A percentile compares a stretch with the other conserved stretches of the same genome.
Evolutionary conservation across 1,140 invertebrate genomes (phyloP).

Genomic region (Drosophila mojavensis): DNA sequence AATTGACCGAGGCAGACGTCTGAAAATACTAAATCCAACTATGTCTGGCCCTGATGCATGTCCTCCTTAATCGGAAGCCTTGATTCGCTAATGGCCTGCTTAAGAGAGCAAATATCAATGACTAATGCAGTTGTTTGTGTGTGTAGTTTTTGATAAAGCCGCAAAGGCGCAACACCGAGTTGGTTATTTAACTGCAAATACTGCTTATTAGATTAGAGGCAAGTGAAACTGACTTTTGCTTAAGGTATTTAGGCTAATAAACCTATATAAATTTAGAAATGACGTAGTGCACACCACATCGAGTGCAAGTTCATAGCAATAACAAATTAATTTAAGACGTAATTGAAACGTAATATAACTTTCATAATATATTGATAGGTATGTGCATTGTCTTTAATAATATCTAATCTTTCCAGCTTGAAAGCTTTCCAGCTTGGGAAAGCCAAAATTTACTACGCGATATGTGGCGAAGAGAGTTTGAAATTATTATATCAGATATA

Average conservation of each 20-base stretch:
- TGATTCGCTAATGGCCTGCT: background rate
- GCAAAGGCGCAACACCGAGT: background rate
- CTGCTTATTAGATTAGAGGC: slow-evolving; percentile 27
- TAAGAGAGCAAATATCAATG: background rate
- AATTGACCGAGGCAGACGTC: slow-evolving; percentile 31
- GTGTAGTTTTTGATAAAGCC: background rate
- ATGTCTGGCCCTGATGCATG: slow-evolving; percentile 20
- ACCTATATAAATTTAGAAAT: slow-evolving; percentile 66
- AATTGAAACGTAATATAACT: background rate
- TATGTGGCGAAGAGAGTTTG: too few relatives aligned
- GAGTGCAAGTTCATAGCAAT: background rate
- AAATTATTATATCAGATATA: too few relatives aligned
- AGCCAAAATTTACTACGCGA: too few relatives aligned
- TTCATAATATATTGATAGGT: too few relatives aligned
- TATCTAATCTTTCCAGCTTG: too few relatives aligned
- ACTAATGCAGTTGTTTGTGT: slow-evolving; percentile 1
- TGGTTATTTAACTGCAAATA: slow-evolving; percentile 24
- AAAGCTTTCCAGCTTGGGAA: too few relatives aligned
- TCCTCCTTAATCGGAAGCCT: background rate
- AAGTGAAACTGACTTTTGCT: background rate
- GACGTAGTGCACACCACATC: slow-evolving; percentile 43
- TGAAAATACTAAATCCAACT: slow-evolving; percentile 27
- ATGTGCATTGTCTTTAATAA: too few relatives aligned
- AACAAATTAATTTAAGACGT: background rate
- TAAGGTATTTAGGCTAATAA: slow-evolving; percentile 12